A percentile compares a stretch with the other conserved stretches of the same genome.
phyloP scores from a whole-genome alignment of 2,888 invertebrate species.

The Hypsopygia costalis region DNA sequence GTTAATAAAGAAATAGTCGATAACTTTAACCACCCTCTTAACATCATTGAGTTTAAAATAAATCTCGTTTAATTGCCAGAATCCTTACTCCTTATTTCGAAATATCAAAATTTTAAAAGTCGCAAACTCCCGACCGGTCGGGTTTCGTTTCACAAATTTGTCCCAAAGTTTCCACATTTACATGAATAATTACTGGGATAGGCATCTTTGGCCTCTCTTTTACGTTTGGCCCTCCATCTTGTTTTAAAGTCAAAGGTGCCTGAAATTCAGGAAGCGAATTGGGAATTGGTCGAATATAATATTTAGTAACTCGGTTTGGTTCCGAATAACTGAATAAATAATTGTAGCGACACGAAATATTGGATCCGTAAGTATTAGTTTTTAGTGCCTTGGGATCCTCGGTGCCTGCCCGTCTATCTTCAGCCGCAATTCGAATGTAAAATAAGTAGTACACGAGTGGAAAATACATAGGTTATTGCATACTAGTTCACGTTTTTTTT shows the following conservation, averaged over 20 bases:
- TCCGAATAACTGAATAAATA: not conserved
- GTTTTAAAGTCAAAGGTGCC: constrained; percentile 14
- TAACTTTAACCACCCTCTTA: too few relatives aligned
- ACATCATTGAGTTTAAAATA: too few relatives aligned
- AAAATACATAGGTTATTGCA: too few relatives aligned
- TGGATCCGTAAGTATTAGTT: too few relatives aligned
- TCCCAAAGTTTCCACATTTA: constrained; percentile 35
- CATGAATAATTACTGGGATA: constrained; percentile 38
- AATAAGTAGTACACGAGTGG: too few relatives aligned
- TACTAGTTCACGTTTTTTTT: too few relatives aligned
- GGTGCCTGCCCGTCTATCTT: too few relatives aligned
- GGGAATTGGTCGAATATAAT: constrained; percentile 6
- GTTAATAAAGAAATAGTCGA: too few relatives aligned
- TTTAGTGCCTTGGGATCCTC: too few relatives aligned
- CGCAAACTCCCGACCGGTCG: constrained; percentile 7
- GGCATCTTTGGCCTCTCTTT: constrained; percentile 20
- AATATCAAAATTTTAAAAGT: constrained; percentile 14
- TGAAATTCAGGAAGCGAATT: constrained; percentile 6
- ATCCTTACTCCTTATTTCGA: constrained; percentile 5
- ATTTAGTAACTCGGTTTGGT: constrained; percentile 1
- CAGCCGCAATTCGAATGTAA: too few relatives aligned
- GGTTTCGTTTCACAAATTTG: constrained; percentile 25
- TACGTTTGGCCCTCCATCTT: constrained; percentile 6
- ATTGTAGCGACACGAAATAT: too few relatives aligned
- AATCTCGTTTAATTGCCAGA: not conserved